A percentile compares a stretch with the other conserved stretches of the same genome.
phyloP scores from a whole-genome alignment of 2,113 vertebrate species.

The Aplodontia rufa region DNA sequence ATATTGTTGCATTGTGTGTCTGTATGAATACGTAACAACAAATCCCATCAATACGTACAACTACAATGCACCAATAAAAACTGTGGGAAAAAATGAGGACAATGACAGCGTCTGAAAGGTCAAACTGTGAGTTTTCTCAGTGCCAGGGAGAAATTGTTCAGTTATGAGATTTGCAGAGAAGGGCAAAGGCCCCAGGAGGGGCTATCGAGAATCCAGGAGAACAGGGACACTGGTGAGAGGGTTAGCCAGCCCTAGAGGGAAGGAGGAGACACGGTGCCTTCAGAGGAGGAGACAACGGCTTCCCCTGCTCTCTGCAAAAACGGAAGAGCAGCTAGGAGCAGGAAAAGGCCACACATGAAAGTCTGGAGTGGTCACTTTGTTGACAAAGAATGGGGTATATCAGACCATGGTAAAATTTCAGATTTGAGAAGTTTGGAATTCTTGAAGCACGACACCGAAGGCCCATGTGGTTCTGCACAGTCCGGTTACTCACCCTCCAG shows the following conservation, averaged over 20 bases:
- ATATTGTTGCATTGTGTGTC: too few relatives aligned
- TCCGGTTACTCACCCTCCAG: too few relatives aligned
- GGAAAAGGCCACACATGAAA: background rate
- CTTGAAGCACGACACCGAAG: background rate
- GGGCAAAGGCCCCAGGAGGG: background rate
- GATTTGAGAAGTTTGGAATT: background rate
- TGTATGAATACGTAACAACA: too few relatives aligned
- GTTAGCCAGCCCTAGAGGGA: fast-evolving
- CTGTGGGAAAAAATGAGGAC: background rate
- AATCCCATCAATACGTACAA: too few relatives aligned
- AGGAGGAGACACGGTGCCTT: background rate
- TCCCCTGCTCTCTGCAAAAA: background rate
- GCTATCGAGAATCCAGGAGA: fast-evolving
- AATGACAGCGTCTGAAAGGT: background rate
- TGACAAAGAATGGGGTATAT: background rate
- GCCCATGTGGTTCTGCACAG: too few relatives aligned
- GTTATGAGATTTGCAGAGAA: background rate
- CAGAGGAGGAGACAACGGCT: fast-evolving
- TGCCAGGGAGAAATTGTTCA: background rate
- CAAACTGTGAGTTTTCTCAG: background rate
- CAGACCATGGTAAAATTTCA: background rate
- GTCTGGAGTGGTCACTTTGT: background rate
- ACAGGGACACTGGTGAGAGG: background rate
- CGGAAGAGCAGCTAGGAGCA: too few relatives aligned
- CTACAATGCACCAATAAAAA: background rate